These are phyloP conservation scores for Trichogramma dendrolimi DNA, from an alignment of 2,888 invertebrate species.

Conservation along the genomic window DNA sequence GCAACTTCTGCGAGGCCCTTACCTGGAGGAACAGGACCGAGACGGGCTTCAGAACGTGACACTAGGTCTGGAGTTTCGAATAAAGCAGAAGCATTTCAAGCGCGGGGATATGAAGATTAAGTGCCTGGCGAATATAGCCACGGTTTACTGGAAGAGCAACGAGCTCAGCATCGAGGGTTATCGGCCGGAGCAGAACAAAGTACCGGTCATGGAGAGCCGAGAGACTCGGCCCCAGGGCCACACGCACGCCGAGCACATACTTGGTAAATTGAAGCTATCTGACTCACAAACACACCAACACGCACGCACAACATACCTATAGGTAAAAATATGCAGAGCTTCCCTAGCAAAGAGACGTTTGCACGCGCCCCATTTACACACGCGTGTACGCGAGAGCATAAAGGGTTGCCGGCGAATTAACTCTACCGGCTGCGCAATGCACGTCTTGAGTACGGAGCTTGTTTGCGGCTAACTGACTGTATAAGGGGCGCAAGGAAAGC, in stretches of 20 bases:
- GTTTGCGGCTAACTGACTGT: no score
- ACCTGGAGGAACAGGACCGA: slow-evolving; percentile 55
- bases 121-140: slow-evolving; percentile 83
- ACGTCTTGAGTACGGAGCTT: no score
- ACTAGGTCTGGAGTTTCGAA: slow-evolving; percentile 75
- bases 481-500: no score
- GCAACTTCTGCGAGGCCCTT: slow-evolving; percentile 53
- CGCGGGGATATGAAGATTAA: slow-evolving; percentile 82
- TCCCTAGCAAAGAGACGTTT: no score
- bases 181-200: slow-evolving; percentile 57
- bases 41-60: slow-evolving; percentile 73
- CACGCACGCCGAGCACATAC: slow-evolving; percentile 70
- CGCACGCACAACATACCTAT: no score
- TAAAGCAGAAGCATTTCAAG: slow-evolving; percentile 75
- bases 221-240: slow-evolving; percentile 60
- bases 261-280: slow-evolving; percentile 54
- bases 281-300: no score
- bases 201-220: slow-evolving; percentile 72
- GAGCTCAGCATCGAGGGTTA: slow-evolving; percentile 83
- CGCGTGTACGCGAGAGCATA: no score
- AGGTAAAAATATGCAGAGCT: no score
- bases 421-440: no score
- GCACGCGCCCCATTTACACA: no score
- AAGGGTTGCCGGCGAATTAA: no score
- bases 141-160: slow-evolving; percentile 81